phyloP scores from a whole-genome alignment of 2,888 invertebrate species.

The Drosophila atripex region DNA sequence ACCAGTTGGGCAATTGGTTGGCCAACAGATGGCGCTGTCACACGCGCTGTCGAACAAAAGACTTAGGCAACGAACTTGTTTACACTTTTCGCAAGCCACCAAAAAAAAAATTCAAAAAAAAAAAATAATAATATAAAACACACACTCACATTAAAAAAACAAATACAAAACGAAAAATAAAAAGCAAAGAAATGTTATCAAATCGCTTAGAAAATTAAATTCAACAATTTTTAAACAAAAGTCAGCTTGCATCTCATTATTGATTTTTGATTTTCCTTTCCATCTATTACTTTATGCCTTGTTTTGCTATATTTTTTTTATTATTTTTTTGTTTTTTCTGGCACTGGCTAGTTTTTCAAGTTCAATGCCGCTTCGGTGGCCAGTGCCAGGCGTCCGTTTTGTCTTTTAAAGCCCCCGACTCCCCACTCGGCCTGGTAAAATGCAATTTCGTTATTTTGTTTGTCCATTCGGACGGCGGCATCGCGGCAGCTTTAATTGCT shows the following conservation, averaged over 20 bases:
- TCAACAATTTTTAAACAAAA: conserved; percentile 56
- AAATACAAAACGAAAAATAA: conserved; percentile 7
- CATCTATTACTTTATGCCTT: background rate
- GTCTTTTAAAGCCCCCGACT: conserved; percentile 7
- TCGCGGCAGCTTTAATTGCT: conserved; percentile 63
- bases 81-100: conserved; percentile 70
- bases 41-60: conserved; percentile 65
- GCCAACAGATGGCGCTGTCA: conserved; percentile 54
- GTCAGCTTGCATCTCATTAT: conserved; percentile 71
- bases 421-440: conserved; percentile 47
- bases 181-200: conserved; percentile 57
- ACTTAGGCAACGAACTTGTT: conserved; percentile 78
- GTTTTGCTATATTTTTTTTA: background rate
- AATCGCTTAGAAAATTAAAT: conserved; percentile 52
- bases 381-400: conserved; percentile 38
- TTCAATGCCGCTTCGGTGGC: conserved; percentile 70
- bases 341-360: conserved; percentile 67
- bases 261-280: conserved; percentile 2
- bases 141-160: background rate
- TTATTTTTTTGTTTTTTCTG: conserved; percentile 5
- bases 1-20: conserved; percentile 62
- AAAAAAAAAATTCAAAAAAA: conserved; percentile 9
- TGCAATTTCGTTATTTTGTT: conserved; percentile 77
- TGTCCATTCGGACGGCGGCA: conserved; percentile 41
- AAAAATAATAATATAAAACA: conserved; percentile 6